Evolutionary conservation across 2,888 invertebrate species (phyloP), one percentile per base, ranked within the genome.

Genomic region (Hirtodrosophila alboralis): DNA sequence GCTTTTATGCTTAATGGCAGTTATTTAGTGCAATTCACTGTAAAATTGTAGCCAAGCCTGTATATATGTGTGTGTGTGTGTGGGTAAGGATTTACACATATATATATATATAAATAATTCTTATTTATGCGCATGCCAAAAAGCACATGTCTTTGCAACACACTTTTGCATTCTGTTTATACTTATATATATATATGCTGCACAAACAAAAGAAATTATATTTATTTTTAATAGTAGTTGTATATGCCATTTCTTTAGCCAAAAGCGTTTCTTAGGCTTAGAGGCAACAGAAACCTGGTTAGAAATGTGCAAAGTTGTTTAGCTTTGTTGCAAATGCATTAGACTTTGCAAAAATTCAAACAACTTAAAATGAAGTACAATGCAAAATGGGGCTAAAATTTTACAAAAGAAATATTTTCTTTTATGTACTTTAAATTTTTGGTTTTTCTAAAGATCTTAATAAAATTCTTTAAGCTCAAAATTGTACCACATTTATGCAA

Each of bases 1-100:
- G 81, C 84, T 86, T 86, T 86, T 80, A 86, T 85, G 75, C 84
- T 85, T 86, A 86, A 87, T 87, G 72, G 78, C 72, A 76, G 80
- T 80, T 84, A 83, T 87, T 87, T 75, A 78, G 85, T 84, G 80
- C 77, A 84, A 79, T 79, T 84, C 81, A 77, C 75, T 81, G 81
- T 84, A 66, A 85, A 80, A 83, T 84, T 85, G 79, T 73, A 65
- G 75, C 69, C 75, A 70, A 61, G 38, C 33, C n/a, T 34, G 28
- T 2, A 28, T 52, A 10, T 21, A 7, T 53, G 9, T 52, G 18
- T 26, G 16, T 54, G 47, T 36, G 28, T 28, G 47, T 61, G 26
- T 67, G 27, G 8, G 37, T 62, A 64, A 61, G 74, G 79, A 81
- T 83, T 79, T 79, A 54, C 64, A 76, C 79, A 76, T 71, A 74